Percentiles rank a stretch among this genome's conserved stretches.
These are phyloP conservation scores for Latrodectus elegans DNA, from an alignment of 2,888 invertebrate species.

Conservation along the genomic window DNA sequence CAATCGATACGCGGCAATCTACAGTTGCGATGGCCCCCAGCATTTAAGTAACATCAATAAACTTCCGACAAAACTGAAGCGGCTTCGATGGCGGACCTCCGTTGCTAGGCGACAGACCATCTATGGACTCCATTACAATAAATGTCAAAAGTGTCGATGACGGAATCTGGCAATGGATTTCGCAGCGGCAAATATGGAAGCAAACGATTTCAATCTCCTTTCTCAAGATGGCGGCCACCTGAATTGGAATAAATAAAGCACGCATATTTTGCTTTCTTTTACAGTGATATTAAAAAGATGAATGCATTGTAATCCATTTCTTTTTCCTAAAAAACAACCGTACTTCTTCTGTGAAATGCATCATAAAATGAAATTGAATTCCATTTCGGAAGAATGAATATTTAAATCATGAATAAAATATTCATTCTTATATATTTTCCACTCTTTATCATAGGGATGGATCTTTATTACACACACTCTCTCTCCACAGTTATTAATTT, in stretches of 20 bases:
- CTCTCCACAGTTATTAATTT: no score
- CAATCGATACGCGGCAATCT: constrained; percentile 43
- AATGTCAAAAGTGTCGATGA: constrained; percentile 66
- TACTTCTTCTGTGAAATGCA: neutral
- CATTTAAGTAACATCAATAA: constrained; percentile 60
- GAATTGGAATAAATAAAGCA: constrained; percentile 48
- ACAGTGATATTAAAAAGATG: neutral
- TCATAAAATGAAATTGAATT: constrained; percentile 48
- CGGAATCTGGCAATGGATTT: constrained; percentile 59
- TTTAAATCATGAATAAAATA: constrained; percentile 4
- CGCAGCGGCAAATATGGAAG: constrained; percentile 53
- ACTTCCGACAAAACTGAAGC: constrained; percentile 46
- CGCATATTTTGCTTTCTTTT: neutral
- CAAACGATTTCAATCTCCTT: constrained; percentile 37
- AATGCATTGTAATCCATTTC: constrained; percentile 32
- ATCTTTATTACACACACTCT: neutral
- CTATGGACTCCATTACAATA: constrained; percentile 66
- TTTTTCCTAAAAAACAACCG: neutral
- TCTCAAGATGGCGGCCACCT: constrained; percentile 40
- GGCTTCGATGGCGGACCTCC: constrained; percentile 44
- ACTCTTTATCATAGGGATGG: neutral
- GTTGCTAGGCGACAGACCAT: constrained; percentile 60
- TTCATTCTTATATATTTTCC: neutral
- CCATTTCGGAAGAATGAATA: constrained; percentile 39
- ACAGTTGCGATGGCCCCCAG: constrained; percentile 32